These are phyloP conservation scores for Sebastes schlegelii DNA, from an alignment of 2,113 vertebrate genomes.

Conservation along the genomic window DNA sequence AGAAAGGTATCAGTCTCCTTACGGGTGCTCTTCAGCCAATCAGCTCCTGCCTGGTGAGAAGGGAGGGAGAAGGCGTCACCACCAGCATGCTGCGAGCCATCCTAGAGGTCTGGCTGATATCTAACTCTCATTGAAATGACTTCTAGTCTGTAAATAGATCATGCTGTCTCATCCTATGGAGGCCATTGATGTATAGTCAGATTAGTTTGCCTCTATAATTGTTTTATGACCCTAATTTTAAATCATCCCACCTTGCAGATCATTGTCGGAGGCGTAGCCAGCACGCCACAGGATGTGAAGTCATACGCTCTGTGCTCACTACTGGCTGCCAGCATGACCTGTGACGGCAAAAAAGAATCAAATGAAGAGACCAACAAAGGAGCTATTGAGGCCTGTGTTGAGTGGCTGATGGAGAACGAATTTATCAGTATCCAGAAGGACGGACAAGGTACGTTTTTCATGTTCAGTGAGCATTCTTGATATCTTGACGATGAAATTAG, in stretches of 20 bases:
- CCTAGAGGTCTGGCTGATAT: slow-evolving; percentile 87
- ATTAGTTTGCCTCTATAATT: neutral
- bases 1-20: slow-evolving; percentile 90
- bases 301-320: slow-evolving; percentile 93
- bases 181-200: neutral
- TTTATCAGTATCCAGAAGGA: slow-evolving; percentile 90
- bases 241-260: slow-evolving; percentile 83
- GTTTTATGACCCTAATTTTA: slow-evolving; percentile 5
- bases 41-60: slow-evolving; percentile 90
- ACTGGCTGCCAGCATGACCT: slow-evolving; percentile 86
- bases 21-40: slow-evolving; percentile 92
- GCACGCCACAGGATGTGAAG: slow-evolving; percentile 89
- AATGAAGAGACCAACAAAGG: slow-evolving; percentile 75
- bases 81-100: slow-evolving; percentile 96
- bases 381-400: slow-evolving; percentile 90
- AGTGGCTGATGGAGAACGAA: slow-evolving; percentile 95
- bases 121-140: neutral
- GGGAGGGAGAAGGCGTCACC: slow-evolving; percentile 89
- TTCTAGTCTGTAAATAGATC: neutral
- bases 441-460: slow-evolving; percentile 49
- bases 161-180: neutral
- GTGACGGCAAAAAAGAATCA: slow-evolving; percentile 23
- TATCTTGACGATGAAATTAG: neutral
- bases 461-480: neutral
- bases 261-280: slow-evolving; percentile 93